Percentiles rank a stretch among this genome's conserved stretches.
phyloP scores from a whole-genome alignment of 2,113 vertebrate genomes.

The Sinocyclocheilus grahami region DNA sequence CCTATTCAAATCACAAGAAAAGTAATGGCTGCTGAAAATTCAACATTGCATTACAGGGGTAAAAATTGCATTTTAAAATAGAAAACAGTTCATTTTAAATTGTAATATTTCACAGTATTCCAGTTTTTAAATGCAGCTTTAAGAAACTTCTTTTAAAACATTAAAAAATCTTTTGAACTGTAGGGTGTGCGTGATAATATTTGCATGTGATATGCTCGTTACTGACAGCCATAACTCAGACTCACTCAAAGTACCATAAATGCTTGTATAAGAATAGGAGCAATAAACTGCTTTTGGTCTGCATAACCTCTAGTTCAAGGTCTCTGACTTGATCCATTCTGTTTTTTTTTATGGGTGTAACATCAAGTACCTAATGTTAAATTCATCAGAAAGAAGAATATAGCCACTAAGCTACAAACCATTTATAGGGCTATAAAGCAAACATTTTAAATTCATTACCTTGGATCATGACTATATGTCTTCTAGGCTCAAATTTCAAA shows the following conservation, averaged over 20 bases:
- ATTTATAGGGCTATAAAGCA: constrained; percentile 19
- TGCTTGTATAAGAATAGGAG: neutral
- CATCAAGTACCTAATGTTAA: constrained; percentile 17
- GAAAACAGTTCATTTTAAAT: neutral
- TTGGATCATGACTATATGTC: neutral
- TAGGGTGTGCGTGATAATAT: neutral
- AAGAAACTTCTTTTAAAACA: neutral
- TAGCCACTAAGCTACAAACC: neutral
- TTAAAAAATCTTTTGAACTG: neutral
- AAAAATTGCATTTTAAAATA: neutral
- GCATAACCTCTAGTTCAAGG: neutral
- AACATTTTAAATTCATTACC: neutral
- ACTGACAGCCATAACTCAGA: neutral
- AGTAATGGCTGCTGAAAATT: neutral
- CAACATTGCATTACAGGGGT: neutral
- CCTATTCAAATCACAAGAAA: neutral
- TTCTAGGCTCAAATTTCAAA: neutral
- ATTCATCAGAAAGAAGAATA: constrained; percentile 16
- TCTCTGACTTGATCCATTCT: neutral
- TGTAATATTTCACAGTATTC: neutral
- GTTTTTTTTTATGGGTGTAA: neutral
- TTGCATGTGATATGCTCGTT: neutral
- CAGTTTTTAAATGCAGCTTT: neutral
- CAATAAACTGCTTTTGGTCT: neutral
- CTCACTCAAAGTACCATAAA: neutral